Evolutionary conservation across 2,797 vertebrate species (phyloP).

Genomic region (Sebastes oblongus): DNA sequence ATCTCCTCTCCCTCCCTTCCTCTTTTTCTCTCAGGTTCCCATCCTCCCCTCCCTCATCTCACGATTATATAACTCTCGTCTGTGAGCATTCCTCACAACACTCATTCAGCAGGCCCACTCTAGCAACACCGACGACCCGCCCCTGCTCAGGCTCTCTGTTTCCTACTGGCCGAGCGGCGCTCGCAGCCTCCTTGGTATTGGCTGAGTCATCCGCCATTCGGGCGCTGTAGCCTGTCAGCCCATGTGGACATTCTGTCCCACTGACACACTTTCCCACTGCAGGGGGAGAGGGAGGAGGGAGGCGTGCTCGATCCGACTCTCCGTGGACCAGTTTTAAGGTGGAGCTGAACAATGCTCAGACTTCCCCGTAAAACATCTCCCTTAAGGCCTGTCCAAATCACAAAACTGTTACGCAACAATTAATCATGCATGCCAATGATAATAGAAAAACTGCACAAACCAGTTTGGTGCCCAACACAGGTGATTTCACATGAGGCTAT

Average conservation of each 20-base stretch:
- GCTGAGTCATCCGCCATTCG: conserved; percentile 50
- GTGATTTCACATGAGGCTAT: neutral
- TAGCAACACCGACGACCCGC: conserved; percentile 71
- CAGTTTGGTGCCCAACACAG: neutral
- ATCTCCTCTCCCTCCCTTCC: conserved; percentile 51
- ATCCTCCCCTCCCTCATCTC: conserved; percentile 70
- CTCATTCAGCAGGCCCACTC: conserved; percentile 80
- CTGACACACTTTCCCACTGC: conserved; percentile 88
- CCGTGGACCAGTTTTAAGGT: conserved; percentile 78
- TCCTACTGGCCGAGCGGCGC: conserved; percentile 61
- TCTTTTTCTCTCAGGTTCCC: conserved; percentile 70
- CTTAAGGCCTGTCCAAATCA: conserved; percentile 12
- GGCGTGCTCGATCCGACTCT: conserved; percentile 47
- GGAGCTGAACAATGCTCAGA: conserved; percentile 56
- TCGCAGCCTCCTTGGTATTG: conserved; percentile 58
- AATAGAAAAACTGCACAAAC: conserved; percentile 1
- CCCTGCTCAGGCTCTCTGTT: conserved; percentile 33
- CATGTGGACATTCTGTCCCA: conserved; percentile 84
- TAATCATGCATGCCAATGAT: neutral
- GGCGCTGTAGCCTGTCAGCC: conserved; percentile 75
- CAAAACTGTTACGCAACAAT: conserved; percentile 54
- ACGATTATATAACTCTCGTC: conserved; percentile 86
- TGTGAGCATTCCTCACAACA: conserved; percentile 83
- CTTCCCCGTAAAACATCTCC: conserved; percentile 47
- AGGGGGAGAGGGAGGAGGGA: conserved; percentile 62